Evolutionary conservation across 2,888 invertebrate species (phyloP).

Genomic region (Brachylomia viminalis): DNA sequence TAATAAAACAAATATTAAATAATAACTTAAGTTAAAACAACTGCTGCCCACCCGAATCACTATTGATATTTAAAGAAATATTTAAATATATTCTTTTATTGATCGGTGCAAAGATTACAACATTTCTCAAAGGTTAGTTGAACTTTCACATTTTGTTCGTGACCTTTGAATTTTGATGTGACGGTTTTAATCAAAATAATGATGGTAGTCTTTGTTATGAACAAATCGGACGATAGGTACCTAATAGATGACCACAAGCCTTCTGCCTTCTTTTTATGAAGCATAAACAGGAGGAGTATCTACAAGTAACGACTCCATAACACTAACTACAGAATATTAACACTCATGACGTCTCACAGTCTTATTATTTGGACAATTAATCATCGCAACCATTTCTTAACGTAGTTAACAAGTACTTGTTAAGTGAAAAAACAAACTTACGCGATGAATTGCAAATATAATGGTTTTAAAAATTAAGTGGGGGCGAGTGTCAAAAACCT

Average conservation of each 20-base stretch:
- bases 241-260: neutral
- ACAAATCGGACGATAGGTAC: neutral
- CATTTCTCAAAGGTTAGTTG: conserved; percentile 26
- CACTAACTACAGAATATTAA: neutral
- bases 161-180: conserved; percentile 30
- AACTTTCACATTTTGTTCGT: conserved; percentile 40
- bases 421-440: conserved; percentile 25
- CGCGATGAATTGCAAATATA: conserved; percentile 4
- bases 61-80: neutral
- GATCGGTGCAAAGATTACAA: conserved; percentile 27
- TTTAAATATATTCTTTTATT: conserved; percentile 20
- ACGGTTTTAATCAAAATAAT: conserved; percentile 25
- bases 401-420: conserved; percentile 1
- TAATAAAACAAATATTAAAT: conserved; percentile 24
- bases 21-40: neutral
- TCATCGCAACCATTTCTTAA: conserved; percentile 24
- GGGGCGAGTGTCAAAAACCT: neutral
- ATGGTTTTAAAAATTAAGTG: neutral
- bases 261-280: neutral
- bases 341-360: neutral
- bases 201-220: conserved; percentile 1
- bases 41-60: conserved; percentile 1
- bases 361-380: conserved; percentile 22
- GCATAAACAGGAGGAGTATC: neutral
- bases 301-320: neutral